These are phyloP conservation scores for Thecophora atra DNA, from an alignment of 2,888 invertebrate species.

Conservation along the genomic window DNA sequence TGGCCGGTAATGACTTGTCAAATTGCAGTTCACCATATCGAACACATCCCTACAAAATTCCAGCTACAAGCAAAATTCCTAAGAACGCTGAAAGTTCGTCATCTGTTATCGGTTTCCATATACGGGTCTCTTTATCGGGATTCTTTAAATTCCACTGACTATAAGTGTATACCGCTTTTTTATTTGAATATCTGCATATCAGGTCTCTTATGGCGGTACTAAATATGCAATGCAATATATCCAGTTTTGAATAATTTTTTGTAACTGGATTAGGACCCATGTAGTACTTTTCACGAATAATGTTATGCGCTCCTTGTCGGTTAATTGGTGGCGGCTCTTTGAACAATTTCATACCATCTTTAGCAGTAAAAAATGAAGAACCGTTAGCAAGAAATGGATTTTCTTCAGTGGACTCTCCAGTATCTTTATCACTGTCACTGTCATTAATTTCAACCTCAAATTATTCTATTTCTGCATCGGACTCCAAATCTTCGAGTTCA, in stretches of 20 bases:
- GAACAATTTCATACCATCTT: no score
- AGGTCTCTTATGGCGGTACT: background rate
- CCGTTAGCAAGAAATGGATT: no score
- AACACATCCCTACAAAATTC: background rate
- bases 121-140: no score
- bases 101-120: background rate
- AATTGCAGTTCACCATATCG: background rate
- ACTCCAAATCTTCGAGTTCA: background rate
- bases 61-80: background rate
- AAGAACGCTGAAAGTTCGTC: conserved; percentile 6
- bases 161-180: no score
- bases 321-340: background rate
- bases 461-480: background rate
- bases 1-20: background rate
- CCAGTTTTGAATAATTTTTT: background rate
- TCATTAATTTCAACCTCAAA: background rate
- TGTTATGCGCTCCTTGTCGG: conserved; percentile 9
- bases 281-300: background rate
- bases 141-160: no score
- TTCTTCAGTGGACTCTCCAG: no score
- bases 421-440: no score
- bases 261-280: conserved; percentile 4
- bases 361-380: no score
- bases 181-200: no score
- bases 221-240: background rate